phyloP scores from a whole-genome alignment of 2,888 invertebrate genomes.

The Polydrusus pterygomalis region DNA sequence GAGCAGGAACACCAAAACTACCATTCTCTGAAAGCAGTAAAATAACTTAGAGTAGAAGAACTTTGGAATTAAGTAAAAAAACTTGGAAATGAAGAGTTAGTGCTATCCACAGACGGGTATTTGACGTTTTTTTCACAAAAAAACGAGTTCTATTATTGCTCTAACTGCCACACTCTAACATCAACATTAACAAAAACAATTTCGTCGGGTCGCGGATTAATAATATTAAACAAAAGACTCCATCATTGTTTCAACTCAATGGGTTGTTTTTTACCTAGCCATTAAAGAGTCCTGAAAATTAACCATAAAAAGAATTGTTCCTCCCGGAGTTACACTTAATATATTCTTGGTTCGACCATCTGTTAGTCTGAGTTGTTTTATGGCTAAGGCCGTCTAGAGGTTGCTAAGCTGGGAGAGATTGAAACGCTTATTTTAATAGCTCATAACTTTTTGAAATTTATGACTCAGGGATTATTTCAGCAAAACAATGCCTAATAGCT shows the following conservation, averaged over 20 bases:
- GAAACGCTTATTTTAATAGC: constrained; percentile 41
- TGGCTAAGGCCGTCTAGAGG: constrained; percentile 54
- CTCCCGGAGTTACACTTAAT: constrained; percentile 54
- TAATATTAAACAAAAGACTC: not conserved
- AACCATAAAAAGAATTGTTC: constrained; percentile 28
- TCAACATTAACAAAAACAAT: too few relatives aligned
- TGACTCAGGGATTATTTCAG: constrained; percentile 11
- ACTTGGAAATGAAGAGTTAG: too few relatives aligned
- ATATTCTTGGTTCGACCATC: constrained; percentile 49
- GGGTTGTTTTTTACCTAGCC: constrained; percentile 43
- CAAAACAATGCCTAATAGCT: not conserved
- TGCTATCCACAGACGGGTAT: too few relatives aligned
- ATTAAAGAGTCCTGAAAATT: constrained; percentile 33
- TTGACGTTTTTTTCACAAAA: too few relatives aligned
- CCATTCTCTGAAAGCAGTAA: too few relatives aligned
- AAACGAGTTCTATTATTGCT: too few relatives aligned
- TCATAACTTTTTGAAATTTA: constrained; percentile 43
- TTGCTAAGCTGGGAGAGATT: constrained; percentile 38
- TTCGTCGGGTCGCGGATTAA: too few relatives aligned
- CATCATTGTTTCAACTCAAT: constrained; percentile 21
- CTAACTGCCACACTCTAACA: too few relatives aligned
- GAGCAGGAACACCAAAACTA: too few relatives aligned
- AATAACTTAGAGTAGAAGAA: too few relatives aligned
- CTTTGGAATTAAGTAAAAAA: too few relatives aligned
- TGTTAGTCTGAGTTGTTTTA: constrained; percentile 49